phyloP scores from a whole-genome alignment of 2,888 invertebrate genomes.

The Lasioglossum pauxillum region DNA sequence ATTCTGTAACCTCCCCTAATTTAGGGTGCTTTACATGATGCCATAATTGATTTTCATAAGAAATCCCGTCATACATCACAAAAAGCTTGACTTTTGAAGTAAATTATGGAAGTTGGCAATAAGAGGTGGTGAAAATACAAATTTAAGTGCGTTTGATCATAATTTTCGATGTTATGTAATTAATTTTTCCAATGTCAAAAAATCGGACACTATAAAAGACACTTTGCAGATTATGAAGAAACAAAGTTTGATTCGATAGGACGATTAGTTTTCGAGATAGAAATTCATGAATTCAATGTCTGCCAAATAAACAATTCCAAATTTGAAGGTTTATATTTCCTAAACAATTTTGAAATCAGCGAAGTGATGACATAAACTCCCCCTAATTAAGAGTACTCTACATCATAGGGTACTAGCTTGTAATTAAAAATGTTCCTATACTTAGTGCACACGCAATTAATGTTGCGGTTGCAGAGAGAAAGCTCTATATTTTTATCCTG shows the following conservation, averaged over 20 bases:
- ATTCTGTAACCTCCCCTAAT: too few relatives aligned
- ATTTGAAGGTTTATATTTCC: neutral
- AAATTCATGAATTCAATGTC: neutral
- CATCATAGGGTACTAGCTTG: too few relatives aligned
- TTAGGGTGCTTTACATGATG: neutral
- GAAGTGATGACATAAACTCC: too few relatives aligned
- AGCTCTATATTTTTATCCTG: too few relatives aligned
- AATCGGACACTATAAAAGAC: neutral
- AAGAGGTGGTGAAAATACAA: neutral
- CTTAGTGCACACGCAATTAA: neutral
- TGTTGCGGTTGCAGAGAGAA: neutral
- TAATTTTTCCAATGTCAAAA: neutral
- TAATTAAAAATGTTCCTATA: neutral
- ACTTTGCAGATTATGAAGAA: neutral
- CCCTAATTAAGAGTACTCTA: too few relatives aligned
- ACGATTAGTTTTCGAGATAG: neutral
- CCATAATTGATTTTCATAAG: fast-evolving
- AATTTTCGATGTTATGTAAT: neutral
- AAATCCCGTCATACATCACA: neutral
- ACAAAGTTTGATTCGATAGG: neutral
- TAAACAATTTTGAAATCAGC: neutral
- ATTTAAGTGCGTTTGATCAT: neutral
- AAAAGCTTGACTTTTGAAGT: neutral
- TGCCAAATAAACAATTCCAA: neutral
- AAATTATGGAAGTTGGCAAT: neutral